Conservation (phyloP, 2,888 invertebrate genomes). For the Andrena chrysosceles region DNA sequence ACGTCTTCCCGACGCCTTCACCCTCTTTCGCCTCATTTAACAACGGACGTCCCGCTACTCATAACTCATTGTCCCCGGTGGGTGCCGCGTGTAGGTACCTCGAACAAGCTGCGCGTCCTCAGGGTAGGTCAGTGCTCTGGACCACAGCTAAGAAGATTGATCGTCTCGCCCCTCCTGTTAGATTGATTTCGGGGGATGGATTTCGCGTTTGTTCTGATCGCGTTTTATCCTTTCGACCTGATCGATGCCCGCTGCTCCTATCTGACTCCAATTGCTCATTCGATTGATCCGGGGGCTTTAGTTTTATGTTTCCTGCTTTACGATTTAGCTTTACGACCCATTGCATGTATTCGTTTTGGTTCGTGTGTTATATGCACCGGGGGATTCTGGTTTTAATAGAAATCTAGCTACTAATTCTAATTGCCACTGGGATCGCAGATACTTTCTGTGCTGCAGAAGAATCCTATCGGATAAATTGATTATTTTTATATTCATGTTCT, state of each 20-base stretch:
- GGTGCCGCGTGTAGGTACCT: conserved; percentile 20
- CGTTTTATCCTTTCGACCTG: background rate
- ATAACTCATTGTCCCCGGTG: conserved; percentile 61
- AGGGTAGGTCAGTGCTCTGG: conserved; percentile 64
- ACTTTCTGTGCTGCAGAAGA: no score
- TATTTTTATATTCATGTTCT: background rate
- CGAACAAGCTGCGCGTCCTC: conserved; percentile 34
- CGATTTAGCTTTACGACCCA: background rate
- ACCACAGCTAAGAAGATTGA: conserved; percentile 18
- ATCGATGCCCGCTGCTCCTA: conserved; percentile 12
- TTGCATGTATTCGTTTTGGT: background rate
- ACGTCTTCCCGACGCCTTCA: conserved; percentile 31
- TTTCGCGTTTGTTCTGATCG: background rate
- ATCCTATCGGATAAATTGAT: background rate
- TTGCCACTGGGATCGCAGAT: no score
- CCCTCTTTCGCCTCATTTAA: conserved; percentile 49
- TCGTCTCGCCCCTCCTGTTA: background rate
- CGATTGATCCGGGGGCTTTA: background rate
- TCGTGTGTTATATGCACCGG: no score
- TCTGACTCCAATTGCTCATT: background rate
- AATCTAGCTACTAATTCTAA: no score
- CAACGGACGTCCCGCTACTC: conserved; percentile 21
- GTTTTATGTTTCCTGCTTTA: background rate
- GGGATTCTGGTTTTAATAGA: background rate
- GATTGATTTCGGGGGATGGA: conserved; percentile 42